Base-by-base conservation (phyloP, 2,797 vertebrate genomes). In the Triplophysa bombifrons region DNA sequence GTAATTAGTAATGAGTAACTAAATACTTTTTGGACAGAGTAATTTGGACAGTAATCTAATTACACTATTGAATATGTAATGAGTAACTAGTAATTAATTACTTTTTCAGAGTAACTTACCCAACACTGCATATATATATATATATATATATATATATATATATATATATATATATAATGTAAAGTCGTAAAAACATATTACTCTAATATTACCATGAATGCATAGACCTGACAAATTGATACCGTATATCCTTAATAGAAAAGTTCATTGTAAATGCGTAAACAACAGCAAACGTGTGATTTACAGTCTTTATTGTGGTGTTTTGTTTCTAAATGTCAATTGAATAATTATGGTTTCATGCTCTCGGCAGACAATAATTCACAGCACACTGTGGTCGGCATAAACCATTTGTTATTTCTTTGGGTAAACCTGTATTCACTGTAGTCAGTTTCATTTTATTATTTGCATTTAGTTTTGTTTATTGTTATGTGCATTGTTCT, bases 301-400 rank as follows among this genome's bases (percentile, higher is more conserved):
- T 61, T 30, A 61, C 25, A 61, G 60, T 61, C 27, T 61, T 61
- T 34, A 30, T 13, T 1, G 14, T 34, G 17, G 13, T 61, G 60
- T 61, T 61, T 61, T 34, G 58, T 61, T 61, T 61, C 60, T 30
- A 30, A 61, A 61, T 61, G 60, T 61, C 60, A 61, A 34, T 17
- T 30, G 60, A 61, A 30, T 61, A 30, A 61, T 61, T 61, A 61
- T 30, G 27, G 27, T 3, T 61, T 61, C 27, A 61, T 30, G 60
- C 14, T 61, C 25, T 30, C 2, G 25, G 25, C 60, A 61, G 25
- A 6, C 27, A 61, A 6, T 61, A 61, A 61, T 61, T 61, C 14
- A 61, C 60, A 7, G 60, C 60, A 61, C 14, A 17, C 17, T 61
- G 60, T 61, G 14, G 60, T 61, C 60, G 14, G 25, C 27, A 34